Evolutionary conservation across 1,140 invertebrate genomes (phyloP).

Genomic region (Pseudomyrmex dendroicus): DNA sequence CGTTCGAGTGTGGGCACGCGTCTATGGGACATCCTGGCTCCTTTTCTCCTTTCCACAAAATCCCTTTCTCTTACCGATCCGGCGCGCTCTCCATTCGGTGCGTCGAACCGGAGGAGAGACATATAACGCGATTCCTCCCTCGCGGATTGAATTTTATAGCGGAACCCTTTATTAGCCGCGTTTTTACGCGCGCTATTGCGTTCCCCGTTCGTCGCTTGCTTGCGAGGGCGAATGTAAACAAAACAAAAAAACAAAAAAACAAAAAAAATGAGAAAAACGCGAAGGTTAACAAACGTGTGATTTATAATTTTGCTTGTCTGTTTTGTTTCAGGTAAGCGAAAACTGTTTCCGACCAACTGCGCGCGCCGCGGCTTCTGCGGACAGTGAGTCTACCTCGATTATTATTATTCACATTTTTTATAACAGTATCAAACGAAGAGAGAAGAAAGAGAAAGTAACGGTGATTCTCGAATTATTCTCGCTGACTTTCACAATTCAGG

Average conservation of each 20-base stretch:
- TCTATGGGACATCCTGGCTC: constrained; percentile 9
- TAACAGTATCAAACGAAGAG: not conserved
- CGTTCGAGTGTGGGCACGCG: not conserved
- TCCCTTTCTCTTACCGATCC: not conserved
- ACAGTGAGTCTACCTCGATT: constrained; percentile 60
- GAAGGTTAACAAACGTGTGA: constrained; percentile 29
- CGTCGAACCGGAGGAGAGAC: constrained; percentile 11
- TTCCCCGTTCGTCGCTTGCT: constrained; percentile 1
- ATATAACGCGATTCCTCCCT: constrained; percentile 14
- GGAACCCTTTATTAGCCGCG: constrained; percentile 65
- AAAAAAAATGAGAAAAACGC: not conserved
- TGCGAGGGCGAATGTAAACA: not conserved
- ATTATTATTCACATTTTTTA: not conserved
- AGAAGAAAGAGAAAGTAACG: not conserved
- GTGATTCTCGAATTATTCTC: not conserved
- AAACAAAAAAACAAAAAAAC: not conserved
- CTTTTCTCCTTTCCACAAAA: constrained; percentile 8
- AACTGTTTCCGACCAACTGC: constrained; percentile 24
- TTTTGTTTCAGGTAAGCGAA: constrained; percentile 78
- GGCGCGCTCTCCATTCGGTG: not conserved
- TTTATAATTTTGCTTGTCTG: constrained; percentile 59
- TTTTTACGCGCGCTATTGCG: constrained; percentile 33
- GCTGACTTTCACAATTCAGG: constrained; percentile 2
- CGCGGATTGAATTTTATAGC: constrained; percentile 74
- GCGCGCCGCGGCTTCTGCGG: constrained; percentile 28